A percentile compares a stretch with the other conserved stretches of the same genome.
These are phyloP conservation scores for Halcyon badia DNA, from an alignment of 2,797 vertebrate genomes.

Conservation along the genomic window DNA sequence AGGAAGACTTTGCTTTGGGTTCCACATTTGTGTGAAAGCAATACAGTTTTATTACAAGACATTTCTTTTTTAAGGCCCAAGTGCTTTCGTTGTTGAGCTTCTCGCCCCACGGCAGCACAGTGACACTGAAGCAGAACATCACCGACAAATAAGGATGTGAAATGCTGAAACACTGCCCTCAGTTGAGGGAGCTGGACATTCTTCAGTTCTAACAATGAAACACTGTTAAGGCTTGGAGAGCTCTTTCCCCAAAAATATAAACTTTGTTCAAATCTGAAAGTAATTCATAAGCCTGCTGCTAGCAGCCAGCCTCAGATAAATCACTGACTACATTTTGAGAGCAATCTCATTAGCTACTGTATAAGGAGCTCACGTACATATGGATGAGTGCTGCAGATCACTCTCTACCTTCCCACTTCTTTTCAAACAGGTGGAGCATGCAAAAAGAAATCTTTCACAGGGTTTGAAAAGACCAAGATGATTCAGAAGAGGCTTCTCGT, in stretches of 20 bases:
- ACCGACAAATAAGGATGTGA: not conserved
- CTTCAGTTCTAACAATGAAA: not conserved
- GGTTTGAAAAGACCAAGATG: conserved; percentile 8
- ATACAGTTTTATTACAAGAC: not conserved
- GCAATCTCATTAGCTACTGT: not conserved
- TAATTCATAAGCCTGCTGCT: not conserved
- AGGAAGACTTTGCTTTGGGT: not conserved
- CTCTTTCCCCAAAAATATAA: not conserved
- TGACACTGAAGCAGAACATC: rapidly evolving
- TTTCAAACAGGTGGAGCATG: conserved; percentile 7
- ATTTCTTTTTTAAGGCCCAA: not conserved
- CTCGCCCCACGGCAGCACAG: not conserved
- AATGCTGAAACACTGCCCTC: not conserved
- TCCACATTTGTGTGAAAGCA: not conserved
- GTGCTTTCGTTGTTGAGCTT: not conserved
- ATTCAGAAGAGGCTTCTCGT: not conserved
- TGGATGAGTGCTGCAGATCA: not conserved
- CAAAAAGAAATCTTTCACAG: not conserved
- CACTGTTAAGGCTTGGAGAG: not conserved
- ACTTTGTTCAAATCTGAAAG: not conserved
- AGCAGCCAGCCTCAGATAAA: not conserved
- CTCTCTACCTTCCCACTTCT: not conserved
- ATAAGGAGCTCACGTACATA: not conserved
- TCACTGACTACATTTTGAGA: not conserved
- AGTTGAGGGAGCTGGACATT: not conserved